Evolutionary conservation across 2,113 vertebrate genomes (phyloP), one percentile per base, ranked within the genome.

Genomic region (Psilopogon haemacephalus): DNA sequence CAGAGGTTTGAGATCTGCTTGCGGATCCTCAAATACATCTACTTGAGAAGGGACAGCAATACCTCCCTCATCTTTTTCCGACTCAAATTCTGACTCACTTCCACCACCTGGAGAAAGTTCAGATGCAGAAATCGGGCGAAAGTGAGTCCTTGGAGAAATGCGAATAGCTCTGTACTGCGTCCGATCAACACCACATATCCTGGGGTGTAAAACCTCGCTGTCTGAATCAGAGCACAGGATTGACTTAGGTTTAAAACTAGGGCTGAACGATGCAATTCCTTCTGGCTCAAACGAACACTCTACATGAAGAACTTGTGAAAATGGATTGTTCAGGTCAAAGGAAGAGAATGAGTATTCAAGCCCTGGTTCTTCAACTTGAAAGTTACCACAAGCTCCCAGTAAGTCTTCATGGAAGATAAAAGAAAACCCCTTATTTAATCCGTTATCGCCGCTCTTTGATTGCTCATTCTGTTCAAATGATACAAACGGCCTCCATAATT

Each of bases 331-430:
- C 94, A 99, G 96, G 97, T 99, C 99, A 96, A 99, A 99, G 97
- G 99, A 99, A 89, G 99, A 98, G 89, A 99, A 99, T 13, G 99
- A 98, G 86, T 99, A 99, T 72, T 99, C 98, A 75, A 99, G 97
- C 84, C 98, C 98, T 72, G 98, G 98, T 86, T 99, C 99, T 96
- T 99, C 98, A 33, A 98, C 97, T 92, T 97, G 98, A 97, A 99
- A 98, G 96, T 98, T 98, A 95, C 98, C 97, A 93, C 98, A 99
- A 91, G 99, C 98, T 96, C 98, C 99, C 55, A 99, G 97, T 96
- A 99, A 98, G 98, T 99, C 99, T 99, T 99, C 99, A 98, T 98
- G 99, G 98, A 99, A 99, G 98, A 99, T 99, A 95, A 99, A 99
- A 96, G 99, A 99, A 98, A 99, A 99, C 62, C 99, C 99, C 97